Evolutionary conservation across 2,113 vertebrate genomes (phyloP).

Genomic region (Sturnus vulgaris): DNA sequence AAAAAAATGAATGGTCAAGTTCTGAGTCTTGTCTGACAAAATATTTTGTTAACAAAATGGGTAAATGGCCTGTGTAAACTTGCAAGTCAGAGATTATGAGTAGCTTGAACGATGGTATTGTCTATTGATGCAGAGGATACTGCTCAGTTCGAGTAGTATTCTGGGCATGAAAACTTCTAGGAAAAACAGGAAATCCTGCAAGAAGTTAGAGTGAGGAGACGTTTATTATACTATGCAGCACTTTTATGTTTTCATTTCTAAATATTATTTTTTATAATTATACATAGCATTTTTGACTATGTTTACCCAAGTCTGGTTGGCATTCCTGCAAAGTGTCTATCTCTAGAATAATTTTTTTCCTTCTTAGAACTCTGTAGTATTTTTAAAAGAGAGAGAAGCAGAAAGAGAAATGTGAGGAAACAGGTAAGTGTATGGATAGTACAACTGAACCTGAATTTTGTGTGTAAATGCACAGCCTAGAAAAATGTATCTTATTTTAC

Average conservation of each 20-base stretch:
- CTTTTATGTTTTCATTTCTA: slow-evolving; percentile 26
- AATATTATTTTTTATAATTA: not conserved
- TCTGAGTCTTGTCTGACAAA: slow-evolving; percentile 53
- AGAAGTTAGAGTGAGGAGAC: slow-evolving; percentile 1
- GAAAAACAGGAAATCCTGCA: slow-evolving; percentile 58
- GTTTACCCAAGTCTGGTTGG: slow-evolving; percentile 10
- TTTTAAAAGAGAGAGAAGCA: not conserved
- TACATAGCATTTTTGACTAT: not conserved
- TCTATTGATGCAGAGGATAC: slow-evolving; percentile 45
- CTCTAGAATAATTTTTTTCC: not conserved
- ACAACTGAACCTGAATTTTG: not conserved
- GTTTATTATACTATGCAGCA: slow-evolving; percentile 13
- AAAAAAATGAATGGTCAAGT: not conserved
- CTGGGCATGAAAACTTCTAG: slow-evolving; percentile 39
- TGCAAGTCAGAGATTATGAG: not conserved
- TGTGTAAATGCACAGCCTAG: not conserved
- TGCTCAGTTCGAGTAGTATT: slow-evolving; percentile 8
- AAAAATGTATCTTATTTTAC: not conserved
- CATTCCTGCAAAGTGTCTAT: not conserved
- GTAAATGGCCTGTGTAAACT: slow-evolving; percentile 31
- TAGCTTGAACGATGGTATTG: slow-evolving; percentile 44
- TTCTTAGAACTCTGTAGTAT: not conserved
- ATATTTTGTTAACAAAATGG: slow-evolving; percentile 61
- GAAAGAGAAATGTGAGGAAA: not conserved
- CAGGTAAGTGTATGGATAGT: not conserved